These are phyloP conservation scores for Chrysolina americana DNA, from an alignment of 2,888 invertebrate species.

Conservation along the genomic window DNA sequence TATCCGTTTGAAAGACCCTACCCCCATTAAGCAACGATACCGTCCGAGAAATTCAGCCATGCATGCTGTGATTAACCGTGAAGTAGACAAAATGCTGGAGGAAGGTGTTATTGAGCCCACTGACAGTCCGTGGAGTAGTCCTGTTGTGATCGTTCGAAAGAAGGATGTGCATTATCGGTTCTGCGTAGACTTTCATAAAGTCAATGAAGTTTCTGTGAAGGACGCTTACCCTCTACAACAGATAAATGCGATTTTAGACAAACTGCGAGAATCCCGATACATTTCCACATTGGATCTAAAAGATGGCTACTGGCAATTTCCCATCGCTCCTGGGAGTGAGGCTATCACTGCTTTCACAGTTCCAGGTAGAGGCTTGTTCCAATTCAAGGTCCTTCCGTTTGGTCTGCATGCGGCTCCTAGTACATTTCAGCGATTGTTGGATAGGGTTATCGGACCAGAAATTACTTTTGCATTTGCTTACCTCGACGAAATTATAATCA, in stretches of 20 bases:
- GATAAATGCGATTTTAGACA: slow-evolving; percentile 53
- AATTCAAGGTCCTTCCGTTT: too few relatives aligned
- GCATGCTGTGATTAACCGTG: slow-evolving; percentile 36
- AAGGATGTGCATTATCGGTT: slow-evolving; percentile 42
- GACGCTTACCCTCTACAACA: slow-evolving; percentile 44
- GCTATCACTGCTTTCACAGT: too few relatives aligned
- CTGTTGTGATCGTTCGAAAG: slow-evolving; percentile 40
- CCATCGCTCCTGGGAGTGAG: too few relatives aligned
- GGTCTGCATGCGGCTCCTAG: too few relatives aligned
- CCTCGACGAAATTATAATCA: too few relatives aligned
- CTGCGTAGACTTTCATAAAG: slow-evolving; percentile 44
- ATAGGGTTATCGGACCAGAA: too few relatives aligned
- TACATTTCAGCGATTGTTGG: too few relatives aligned
- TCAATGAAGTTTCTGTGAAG: not conserved
- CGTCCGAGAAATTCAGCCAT: slow-evolving; percentile 50
- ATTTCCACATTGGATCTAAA: slow-evolving; percentile 32
- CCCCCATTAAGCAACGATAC: slow-evolving; percentile 51
- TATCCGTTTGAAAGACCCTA: not conserved
- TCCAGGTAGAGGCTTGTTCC: too few relatives aligned
- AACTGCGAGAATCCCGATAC: slow-evolving; percentile 50
- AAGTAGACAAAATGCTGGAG: slow-evolving; percentile 39
- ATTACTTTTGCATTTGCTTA: too few relatives aligned
- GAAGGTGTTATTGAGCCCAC: slow-evolving; percentile 39
- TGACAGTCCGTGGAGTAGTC: slow-evolving; percentile 43
- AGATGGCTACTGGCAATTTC: too few relatives aligned